Conservation (phyloP, 2,888 invertebrate genomes). For the Parelbella ahira region DNA sequence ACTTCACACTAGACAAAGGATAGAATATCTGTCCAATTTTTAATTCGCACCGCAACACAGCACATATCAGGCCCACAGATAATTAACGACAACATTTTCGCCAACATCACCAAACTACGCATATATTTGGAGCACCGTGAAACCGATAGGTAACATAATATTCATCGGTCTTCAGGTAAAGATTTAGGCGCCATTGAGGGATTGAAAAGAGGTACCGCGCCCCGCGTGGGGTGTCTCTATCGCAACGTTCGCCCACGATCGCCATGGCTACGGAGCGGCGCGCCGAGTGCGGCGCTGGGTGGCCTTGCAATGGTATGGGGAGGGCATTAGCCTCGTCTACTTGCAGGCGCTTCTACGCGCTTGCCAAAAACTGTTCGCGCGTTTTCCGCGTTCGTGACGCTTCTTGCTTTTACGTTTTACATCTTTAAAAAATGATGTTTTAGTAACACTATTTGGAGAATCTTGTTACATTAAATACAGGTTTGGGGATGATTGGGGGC, state of each 20-base stretch:
- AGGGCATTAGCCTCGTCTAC: slow-evolving; percentile 78
- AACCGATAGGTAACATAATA: slow-evolving; percentile 14
- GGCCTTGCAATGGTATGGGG: slow-evolving; percentile 80
- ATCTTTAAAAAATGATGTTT: no score
- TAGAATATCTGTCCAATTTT: no score
- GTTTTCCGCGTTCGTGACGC: slow-evolving; percentile 52
- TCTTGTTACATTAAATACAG: no score
- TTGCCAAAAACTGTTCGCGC: slow-evolving; percentile 59
- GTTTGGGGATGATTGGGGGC: no score
- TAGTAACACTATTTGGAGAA: no score
- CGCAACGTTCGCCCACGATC: slow-evolving; percentile 70
- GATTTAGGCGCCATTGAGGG: slow-evolving; percentile 68
- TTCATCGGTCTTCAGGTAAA: slow-evolving; percentile 48
- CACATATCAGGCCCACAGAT: no score
- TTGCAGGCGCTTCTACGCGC: slow-evolving; percentile 61
- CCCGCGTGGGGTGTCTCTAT: slow-evolving; percentile 54
- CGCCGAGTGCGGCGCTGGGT: slow-evolving; percentile 75
- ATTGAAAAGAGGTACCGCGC: slow-evolving; percentile 63
- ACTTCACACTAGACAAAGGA: no score
- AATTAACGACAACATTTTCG: no score
- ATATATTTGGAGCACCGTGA: no score
- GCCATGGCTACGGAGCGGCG: slow-evolving; percentile 57
- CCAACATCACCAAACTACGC: no score
- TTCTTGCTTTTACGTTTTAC: no score
- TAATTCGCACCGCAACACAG: no score